Base-by-base conservation (phyloP, 2,888 invertebrate genomes). In the Noctua comes region DNA sequence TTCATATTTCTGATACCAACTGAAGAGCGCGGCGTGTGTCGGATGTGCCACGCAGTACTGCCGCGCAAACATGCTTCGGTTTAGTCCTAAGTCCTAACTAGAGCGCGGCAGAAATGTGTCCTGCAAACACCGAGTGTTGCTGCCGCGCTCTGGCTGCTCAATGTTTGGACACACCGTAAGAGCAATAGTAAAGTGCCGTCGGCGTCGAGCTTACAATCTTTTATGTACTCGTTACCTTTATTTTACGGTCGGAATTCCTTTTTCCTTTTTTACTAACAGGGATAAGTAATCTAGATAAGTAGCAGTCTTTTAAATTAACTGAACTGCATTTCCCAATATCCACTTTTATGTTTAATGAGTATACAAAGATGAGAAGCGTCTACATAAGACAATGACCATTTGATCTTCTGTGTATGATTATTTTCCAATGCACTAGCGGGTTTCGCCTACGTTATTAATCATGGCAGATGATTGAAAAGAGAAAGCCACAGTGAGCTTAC, bases 391-490 rank as follows among this genome's bases (percentile, higher is more conserved):
- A 69, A 78, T 68, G 48, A 48, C 18, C 46, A 46, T 57, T 78
- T 80, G 62, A 69, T 73, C 27, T 3, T 18, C 3, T 51, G 10
- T 46, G 54, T 36, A 31, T 72, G 48, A 57, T 68, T 70, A 73
- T 76, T 76, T 82, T 79, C 79, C 76, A 77, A 82, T 79, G 68
- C 27, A 43, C 40, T 48, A 24, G 65, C 36, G 8, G 18, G 54
- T 85, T 68, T 68, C n/a, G 24, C 68, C 73, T 71, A 68, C 46
- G 71, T 57, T 72, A 85, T 79, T 79, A 85, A 76, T 76, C 79
- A 79, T 59, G 11, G 76, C 62, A 74, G 71, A 76, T 83, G 62
- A 83, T 79, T 72, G 86, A 73, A 69, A 76, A 79, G 83, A 74
- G 83, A 85, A 83, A 85, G 68, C 76, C 27, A 11, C n/a, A 31